Percentiles rank a stretch among this genome's conserved stretches.
These are phyloP conservation scores for Calypte anna DNA, from an alignment of 2,113 vertebrate species.

Conservation along the genomic window DNA sequence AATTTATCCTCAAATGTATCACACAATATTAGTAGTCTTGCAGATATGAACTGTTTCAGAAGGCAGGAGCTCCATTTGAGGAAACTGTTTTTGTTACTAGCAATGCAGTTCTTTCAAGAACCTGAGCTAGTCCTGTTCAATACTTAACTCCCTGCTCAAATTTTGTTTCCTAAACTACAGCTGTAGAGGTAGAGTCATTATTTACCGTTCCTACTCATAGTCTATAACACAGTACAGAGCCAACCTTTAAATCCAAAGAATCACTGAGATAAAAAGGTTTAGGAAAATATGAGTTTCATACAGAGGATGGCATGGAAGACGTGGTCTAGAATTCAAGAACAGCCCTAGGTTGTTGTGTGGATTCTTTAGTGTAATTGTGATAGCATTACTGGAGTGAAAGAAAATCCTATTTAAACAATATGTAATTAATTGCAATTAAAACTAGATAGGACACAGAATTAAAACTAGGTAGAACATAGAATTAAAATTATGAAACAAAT, in stretches of 20 bases:
- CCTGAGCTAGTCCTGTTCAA: not conserved
- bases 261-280: not conserved
- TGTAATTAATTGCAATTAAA: not conserved
- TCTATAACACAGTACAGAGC: not conserved
- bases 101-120: not conserved
- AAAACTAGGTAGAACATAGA: not conserved
- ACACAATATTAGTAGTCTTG: not conserved
- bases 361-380: not conserved
- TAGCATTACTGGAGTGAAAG: not conserved
- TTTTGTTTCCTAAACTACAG: not conserved
- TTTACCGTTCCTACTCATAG: not conserved
- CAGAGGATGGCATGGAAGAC: not conserved
- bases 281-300: not conserved
- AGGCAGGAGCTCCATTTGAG: not conserved
- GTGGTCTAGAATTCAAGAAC: not conserved
- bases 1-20: not conserved
- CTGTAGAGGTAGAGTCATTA: not conserved
- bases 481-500: not conserved
- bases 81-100: not conserved
- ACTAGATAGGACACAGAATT: not conserved
- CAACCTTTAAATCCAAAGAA: not conserved
- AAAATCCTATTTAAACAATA: not conserved
- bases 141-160: not conserved
- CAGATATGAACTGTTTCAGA: not conserved
- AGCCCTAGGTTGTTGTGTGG: not conserved